Evolutionary conservation across 1,140 invertebrate genomes (phyloP).

Genomic region (Lucilia cuprina): DNA sequence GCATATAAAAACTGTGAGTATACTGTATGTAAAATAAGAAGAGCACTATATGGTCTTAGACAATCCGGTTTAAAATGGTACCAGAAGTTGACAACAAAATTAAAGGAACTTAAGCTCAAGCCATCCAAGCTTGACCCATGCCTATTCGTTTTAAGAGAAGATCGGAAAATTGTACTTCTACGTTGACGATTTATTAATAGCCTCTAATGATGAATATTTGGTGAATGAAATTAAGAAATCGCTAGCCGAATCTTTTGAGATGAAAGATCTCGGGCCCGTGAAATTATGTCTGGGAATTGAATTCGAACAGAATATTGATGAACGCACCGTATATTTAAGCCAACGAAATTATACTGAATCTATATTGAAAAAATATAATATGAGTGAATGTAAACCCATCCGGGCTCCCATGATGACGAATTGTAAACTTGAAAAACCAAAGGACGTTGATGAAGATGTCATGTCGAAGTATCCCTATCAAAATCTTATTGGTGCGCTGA

Average conservation of each 20-base stretch:
- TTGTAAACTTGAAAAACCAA: background rate
- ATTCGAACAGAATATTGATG: background rate
- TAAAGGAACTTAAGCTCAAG: slow-evolving; percentile 38
- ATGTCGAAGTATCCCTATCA: slow-evolving; percentile 38
- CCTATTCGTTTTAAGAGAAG: slow-evolving; percentile 37
- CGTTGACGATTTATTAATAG: slow-evolving; percentile 47
- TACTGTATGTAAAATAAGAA: slow-evolving; percentile 50
- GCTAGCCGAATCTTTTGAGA: slow-evolving; percentile 23
- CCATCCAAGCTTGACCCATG: slow-evolving; percentile 40
- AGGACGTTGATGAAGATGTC: background rate
- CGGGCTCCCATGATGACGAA: slow-evolving; percentile 8
- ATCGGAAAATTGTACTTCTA: slow-evolving; percentile 38
- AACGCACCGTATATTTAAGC: background rate
- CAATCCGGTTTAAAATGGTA: slow-evolving; percentile 62
- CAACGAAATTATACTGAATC: background rate
- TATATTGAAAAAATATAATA: slow-evolving; percentile 36
- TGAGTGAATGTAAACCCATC: slow-evolving; percentile 37
- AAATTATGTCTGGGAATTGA: slow-evolving; percentile 11
- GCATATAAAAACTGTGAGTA: background rate
- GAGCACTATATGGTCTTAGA: slow-evolving; percentile 62
- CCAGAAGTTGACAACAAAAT: slow-evolving; percentile 42
- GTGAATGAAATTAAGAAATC: slow-evolving; percentile 20
- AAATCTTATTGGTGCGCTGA: slow-evolving; percentile 40
- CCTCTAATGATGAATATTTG: slow-evolving; percentile 37
- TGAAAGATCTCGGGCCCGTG: slow-evolving; percentile 24